Base-by-base conservation (phyloP, 2,888 invertebrate genomes). In the Argyresthia albistria region DNA sequence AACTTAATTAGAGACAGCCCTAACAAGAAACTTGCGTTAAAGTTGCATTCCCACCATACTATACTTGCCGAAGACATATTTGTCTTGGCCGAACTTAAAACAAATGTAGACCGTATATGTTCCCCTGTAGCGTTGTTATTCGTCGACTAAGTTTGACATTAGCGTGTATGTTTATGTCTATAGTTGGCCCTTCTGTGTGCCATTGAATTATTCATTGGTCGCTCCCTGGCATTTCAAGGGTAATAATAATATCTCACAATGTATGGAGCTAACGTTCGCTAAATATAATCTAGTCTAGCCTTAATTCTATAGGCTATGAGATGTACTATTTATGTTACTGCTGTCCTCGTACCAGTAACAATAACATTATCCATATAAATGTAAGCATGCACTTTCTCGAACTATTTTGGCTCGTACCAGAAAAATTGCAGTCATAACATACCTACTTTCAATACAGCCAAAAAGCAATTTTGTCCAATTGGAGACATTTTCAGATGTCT, bases 191-290 rank as follows among this genome's bases (percentile, higher is more conserved):
- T 78, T 80, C 77, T 77, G 79, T 82, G 75, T 82, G 81, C 79
- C 79, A 80, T 79, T 87, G 83, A 87, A 87, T 87, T 74, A 87
- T 87, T 86, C 82, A 86, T 78, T 75, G 82, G 81, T 79, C 76
- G 77, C 80, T 74, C 80, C 79, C 82, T 69, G 73, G 70, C 70
- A 77, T 78, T 84, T 87, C 86, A 86, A 84, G 87, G 84, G 84
- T 86, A 86, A 82, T 76, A 75, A 80, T 80, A 76, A 16, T 15
- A 45, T 45, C 14, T 45, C 45, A 25, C 25, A 25, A 25, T 25
- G 25, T 25, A 4, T 25, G 25, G 25, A 25, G 25, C 6, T 25
- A 25, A 25, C 25, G 25, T 25, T 25, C 25, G 25, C 25, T 25
- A 25, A 25, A 25, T 25, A 25, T 25, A 25, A 25, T 25, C 25